Base-by-base conservation (phyloP, 2,113 vertebrate genomes). In the Poeciliopsis occidentalis region DNA sequence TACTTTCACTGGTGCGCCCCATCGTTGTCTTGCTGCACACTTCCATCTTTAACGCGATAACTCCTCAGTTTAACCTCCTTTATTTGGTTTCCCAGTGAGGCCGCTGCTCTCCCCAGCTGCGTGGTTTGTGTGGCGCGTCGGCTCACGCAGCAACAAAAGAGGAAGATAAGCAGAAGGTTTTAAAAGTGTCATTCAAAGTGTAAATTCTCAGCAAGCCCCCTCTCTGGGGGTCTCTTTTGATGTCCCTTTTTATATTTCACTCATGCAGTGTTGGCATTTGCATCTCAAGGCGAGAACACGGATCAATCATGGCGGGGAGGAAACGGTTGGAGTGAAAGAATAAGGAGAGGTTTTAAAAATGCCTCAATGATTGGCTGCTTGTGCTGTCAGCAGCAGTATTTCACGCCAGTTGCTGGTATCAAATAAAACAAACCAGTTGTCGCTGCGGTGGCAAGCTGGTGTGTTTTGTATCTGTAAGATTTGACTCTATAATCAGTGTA, bases 321-420 rank as follows among this genome's bases (percentile, higher is more conserved):
- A 30, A 73, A 83, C 39, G 44, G 8, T 65, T 24, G 7, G 34
- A 61, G 80, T 30, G 69, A 81, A 73, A 73, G 72, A 88, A 81
- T 75, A 69, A 62, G 75, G 67, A 75, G 80, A 81, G 75, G 76
- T 76, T 83, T 88, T 84, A 82, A 83, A 79, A 79, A 87, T 83
- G 75, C 86, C 79, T 69, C 1, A 27, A 32, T 88, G 86, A 90
- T 87, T 87, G 82, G 71, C 69, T 79, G 76, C 76, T 71, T 66
- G 76, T 12, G 60, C 75, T 73, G 83, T 67, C 79, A n/a, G 72
- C 51, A 0, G 44, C 51, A 22, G 75, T 86, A 66, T 80, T 75
- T 85, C 80, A 85, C 0, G 17, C 60, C 15, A 24, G 57, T 67
- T 19, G 3, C 62, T 12, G 64, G 51, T 73, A 62, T 76, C 77